Base-by-base conservation (phyloP, 2,888 invertebrate genomes). In the Branchellion lobata region DNA sequence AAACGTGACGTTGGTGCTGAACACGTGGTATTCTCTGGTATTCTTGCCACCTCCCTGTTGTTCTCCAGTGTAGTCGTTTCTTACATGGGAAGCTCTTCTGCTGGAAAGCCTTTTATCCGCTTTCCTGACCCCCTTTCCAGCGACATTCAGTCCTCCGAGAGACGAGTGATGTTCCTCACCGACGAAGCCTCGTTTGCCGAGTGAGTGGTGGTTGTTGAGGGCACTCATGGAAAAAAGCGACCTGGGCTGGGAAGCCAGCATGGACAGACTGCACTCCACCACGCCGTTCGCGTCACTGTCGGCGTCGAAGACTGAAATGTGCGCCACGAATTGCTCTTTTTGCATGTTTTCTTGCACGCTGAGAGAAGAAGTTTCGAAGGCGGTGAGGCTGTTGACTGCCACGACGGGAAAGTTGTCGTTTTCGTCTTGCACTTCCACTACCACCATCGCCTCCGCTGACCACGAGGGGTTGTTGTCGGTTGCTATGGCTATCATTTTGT, bases 321-420 rank as follows among this genome's bases (percentile, higher is more conserved):
- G 79, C 11, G 80, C 80, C 2, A 80, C 79, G 36, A 80, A 80
- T n/a, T 79, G 47, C 18, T 72, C 57, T 0, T 36, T 34, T 11
- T 24, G 31, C 1, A 78, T 40, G n/a, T 79, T 57, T 40, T 80
- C 80, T 18, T 73, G n/a, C 57, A 80, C 36, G n/a, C 57, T 36
- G n/a, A 78, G 74, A 2, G 71, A 29, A 29, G 74, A 34, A 0
- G 80, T 69, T 31, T 73, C 79, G 5, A 75, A 24, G 8, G 81
- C 72, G 3, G 61, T 31, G 3, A 80, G 73, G 0, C 79, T 79
- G 47, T 80, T 79, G 68, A 81, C 40, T 31, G 68, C 75, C 53
- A 80, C 61, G 40, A 61, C 36, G 14, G 81, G 81, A 2, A 61
- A 5, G 69, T 81, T 78, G 79, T 81, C 81, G 68, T 81, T 81